These are phyloP conservation scores for Orchestes rusci DNA, from an alignment of 2,888 invertebrate species.

Conservation along the genomic window DNA sequence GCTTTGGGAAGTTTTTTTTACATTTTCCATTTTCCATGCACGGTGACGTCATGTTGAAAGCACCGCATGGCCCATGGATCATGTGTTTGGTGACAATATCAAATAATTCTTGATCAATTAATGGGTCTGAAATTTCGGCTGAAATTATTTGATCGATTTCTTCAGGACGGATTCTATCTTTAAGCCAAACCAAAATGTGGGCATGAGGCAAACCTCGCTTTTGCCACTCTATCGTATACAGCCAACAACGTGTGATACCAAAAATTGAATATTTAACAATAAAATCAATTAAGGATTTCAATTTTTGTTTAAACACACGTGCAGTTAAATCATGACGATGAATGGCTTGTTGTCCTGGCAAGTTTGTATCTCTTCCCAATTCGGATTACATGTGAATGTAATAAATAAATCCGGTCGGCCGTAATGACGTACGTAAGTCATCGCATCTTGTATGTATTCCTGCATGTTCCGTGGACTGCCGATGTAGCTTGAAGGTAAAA, in stretches of 20 bases:
- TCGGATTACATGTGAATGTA: slow-evolving; percentile 14
- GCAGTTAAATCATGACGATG: neutral
- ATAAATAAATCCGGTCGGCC: slow-evolving; percentile 17
- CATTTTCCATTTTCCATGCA: slow-evolving; percentile 15
- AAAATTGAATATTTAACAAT: neutral
- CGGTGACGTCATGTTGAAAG: slow-evolving; percentile 12
- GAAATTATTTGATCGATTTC: slow-evolving; percentile 7
- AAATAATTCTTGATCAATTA: neutral
- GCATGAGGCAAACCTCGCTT: slow-evolving; percentile 13
- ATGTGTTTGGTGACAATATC: slow-evolving; percentile 12
- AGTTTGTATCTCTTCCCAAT: slow-evolving; percentile 4
- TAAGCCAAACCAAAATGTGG: slow-evolving; percentile 8
- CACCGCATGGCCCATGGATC: slow-evolving; percentile 20
- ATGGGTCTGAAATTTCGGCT: slow-evolving; percentile 8
- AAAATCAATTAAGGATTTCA: neutral
- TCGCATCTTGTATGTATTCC: slow-evolving; percentile 31
- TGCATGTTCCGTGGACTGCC: slow-evolving; percentile 36
- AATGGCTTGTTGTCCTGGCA: neutral
- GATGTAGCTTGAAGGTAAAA: slow-evolving; percentile 30
- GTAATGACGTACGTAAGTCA: slow-evolving; percentile 32
- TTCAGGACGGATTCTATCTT: neutral
- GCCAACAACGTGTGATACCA: neutral
- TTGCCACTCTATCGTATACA: slow-evolving; percentile 5
- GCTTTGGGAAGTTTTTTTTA: slow-evolving; percentile 10
- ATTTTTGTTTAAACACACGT: neutral